Percentiles rank a stretch among this genome's conserved stretches.
Conservation (phyloP, 2,797 vertebrate species). For the Acropternis orthonyx region DNA sequence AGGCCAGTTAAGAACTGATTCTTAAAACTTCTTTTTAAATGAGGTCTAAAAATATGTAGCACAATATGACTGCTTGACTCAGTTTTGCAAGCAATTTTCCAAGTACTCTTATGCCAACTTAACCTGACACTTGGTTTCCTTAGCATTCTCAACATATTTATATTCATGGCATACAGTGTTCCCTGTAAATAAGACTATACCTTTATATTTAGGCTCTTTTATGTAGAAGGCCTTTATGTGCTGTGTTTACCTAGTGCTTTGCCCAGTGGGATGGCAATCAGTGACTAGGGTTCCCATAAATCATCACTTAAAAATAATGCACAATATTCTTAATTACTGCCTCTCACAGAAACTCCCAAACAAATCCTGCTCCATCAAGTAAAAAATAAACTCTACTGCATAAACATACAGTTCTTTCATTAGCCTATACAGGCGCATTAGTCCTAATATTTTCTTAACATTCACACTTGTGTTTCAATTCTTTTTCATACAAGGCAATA, state of each 20-base stretch:
- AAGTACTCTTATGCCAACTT: neutral
- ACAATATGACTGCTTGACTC: neutral
- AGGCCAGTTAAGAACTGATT: neutral
- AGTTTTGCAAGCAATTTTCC: neutral
- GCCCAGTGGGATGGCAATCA: neutral
- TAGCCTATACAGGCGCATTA: neutral
- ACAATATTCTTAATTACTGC: neutral
- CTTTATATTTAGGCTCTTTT: neutral
- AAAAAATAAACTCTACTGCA: neutral
- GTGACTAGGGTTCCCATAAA: neutral
- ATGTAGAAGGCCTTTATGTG: neutral
- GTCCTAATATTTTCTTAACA: neutral
- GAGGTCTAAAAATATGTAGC: neutral
- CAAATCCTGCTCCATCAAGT: neutral
- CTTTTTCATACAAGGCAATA: neutral
- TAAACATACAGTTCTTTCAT: neutral
- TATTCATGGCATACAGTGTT: neutral
- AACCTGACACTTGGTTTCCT: neutral
- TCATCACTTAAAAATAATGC: neutral
- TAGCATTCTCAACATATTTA: neutral
- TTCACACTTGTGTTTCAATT: neutral
- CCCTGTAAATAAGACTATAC: neutral
- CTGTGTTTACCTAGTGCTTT: neutral
- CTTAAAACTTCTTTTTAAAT: neutral
- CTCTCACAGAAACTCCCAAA: neutral